Conservation (phyloP, 2,888 invertebrate genomes). For the Venustoraphidia nigricollis region DNA sequence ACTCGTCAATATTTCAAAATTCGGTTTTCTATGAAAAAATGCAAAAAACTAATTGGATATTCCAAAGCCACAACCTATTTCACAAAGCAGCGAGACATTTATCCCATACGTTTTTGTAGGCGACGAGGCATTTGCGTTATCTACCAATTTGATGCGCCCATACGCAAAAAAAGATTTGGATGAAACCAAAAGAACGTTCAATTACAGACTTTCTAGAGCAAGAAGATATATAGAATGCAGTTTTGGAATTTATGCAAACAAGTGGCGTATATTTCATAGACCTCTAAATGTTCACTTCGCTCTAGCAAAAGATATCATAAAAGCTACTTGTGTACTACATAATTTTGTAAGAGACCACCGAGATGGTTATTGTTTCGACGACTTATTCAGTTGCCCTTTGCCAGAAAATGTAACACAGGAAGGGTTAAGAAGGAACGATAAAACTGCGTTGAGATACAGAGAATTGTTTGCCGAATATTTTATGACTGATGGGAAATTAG, state of each 20-base stretch:
- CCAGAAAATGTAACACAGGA: too few relatives aligned
- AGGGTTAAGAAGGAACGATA: too few relatives aligned
- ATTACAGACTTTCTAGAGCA: conserved; percentile 15
- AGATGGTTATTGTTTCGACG: too few relatives aligned
- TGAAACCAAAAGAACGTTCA: conserved; percentile 11
- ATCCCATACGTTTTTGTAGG: conserved; percentile 15
- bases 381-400: too few relatives aligned
- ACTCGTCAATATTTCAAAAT: conserved; percentile 16
- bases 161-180: conserved; percentile 16
- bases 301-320: too few relatives aligned
- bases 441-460: too few relatives aligned
- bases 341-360: too few relatives aligned
- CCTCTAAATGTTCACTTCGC: conserved; percentile 18
- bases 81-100: conserved; percentile 15
- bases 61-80: conserved; percentile 13
- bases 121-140: conserved; percentile 19
- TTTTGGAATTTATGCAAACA: conserved; percentile 18
- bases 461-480: too few relatives aligned
- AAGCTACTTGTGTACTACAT: too few relatives aligned
- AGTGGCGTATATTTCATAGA: conserved; percentile 21
- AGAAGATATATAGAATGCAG: conserved; percentile 16
- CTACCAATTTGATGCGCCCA: conserved; percentile 16
- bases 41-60: conserved; percentile 13
- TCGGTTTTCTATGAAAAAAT: conserved; percentile 16
- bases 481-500: too few relatives aligned